Evolutionary conservation across 2,888 invertebrate genomes (phyloP).

Genomic region (Cabera pusaria): DNA sequence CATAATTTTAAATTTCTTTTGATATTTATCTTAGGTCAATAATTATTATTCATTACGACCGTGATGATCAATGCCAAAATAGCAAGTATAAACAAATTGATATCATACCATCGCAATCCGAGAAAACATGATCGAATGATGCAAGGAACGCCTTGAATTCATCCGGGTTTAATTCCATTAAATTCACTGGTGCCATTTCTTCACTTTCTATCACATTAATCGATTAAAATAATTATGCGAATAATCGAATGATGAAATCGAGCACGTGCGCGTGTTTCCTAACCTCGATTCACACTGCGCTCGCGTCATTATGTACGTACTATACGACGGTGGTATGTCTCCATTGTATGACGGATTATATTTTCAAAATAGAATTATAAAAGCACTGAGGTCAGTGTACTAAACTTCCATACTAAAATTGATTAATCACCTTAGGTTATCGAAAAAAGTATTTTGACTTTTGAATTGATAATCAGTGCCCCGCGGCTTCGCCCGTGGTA

Average conservation of each 20-base stretch:
- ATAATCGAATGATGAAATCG: conserved; percentile 1
- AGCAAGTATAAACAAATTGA: too few relatives aligned
- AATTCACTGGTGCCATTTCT: conserved; percentile 55
- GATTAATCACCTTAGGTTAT: too few relatives aligned
- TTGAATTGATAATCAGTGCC: too few relatives aligned
- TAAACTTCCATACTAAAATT: too few relatives aligned
- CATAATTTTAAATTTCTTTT: too few relatives aligned
- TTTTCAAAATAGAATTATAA: too few relatives aligned
- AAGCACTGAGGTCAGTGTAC: too few relatives aligned
- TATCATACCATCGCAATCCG: conserved; percentile 90
- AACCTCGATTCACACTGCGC: conserved; percentile 54
- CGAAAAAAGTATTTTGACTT: too few relatives aligned
- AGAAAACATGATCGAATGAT: conserved; percentile 88
- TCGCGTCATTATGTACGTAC: conserved; percentile 47
- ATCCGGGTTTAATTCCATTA: conserved; percentile 64
- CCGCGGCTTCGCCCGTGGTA: too few relatives aligned
- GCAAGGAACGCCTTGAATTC: conserved; percentile 80
- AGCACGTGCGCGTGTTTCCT: conserved; percentile 62
- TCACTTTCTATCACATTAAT: conserved; percentile 23
- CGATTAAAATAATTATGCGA: conserved; percentile 3
- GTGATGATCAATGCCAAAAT: too few relatives aligned
- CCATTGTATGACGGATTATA: conserved; percentile 31
- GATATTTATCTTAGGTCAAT: too few relatives aligned
- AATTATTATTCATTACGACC: too few relatives aligned
- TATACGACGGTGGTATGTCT: conserved; percentile 39